Conservation (phyloP, 2,888 invertebrate species). For the Chrysodeixis includens region DNA sequence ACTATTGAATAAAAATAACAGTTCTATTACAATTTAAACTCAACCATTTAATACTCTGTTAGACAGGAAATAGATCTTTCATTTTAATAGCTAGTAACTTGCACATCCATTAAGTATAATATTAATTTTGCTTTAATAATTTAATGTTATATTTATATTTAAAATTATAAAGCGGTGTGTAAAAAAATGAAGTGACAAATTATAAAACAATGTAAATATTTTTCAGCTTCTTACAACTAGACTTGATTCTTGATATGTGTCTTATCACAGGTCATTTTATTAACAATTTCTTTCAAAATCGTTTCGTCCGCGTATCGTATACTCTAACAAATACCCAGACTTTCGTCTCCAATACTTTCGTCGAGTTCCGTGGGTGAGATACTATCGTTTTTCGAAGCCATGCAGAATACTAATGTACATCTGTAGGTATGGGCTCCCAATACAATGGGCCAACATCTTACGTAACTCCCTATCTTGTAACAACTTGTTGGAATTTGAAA, state of each 20-base stretch:
- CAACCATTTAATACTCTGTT: background rate
- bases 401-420: constrained; percentile 66
- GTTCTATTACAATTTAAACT: background rate
- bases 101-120: background rate
- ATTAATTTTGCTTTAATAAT: background rate
- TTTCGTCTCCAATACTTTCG: constrained; percentile 65
- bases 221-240: too few relatives aligned
- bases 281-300: constrained; percentile 12
- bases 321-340: constrained; percentile 42
- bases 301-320: constrained; percentile 40
- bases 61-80: background rate
- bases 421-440: constrained; percentile 66
- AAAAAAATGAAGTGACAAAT: too few relatives aligned
- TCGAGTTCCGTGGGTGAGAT: constrained; percentile 76
- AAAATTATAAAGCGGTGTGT: too few relatives aligned
- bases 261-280: too few relatives aligned
- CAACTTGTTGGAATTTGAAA: constrained; percentile 68
- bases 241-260: too few relatives aligned
- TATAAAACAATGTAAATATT: too few relatives aligned
- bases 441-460: constrained; percentile 66
- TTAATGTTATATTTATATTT: too few relatives aligned
- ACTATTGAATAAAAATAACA: background rate
- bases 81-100: background rate
- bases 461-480: constrained; percentile 64
- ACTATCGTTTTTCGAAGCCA: constrained; percentile 64